Evolutionary conservation across 2,888 invertebrate genomes (phyloP).

Genomic region (Leucoma salicis): DNA sequence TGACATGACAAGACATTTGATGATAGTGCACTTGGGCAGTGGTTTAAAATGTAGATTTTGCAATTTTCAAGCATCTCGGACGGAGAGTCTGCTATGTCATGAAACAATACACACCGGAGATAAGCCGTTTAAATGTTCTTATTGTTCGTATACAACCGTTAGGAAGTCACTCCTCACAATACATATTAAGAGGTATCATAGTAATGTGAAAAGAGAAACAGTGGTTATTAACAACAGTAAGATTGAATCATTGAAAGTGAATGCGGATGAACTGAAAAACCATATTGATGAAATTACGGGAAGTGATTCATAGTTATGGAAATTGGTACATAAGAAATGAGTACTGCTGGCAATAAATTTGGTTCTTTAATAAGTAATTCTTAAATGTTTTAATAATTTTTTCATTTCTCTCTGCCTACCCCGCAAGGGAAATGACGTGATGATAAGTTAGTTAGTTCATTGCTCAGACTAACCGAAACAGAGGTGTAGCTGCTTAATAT

Average conservation of each 20-base stretch:
- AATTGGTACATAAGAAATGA: too few relatives aligned
- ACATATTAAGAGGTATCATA: slow-evolving; percentile 49
- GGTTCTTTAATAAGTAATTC: too few relatives aligned
- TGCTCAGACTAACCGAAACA: too few relatives aligned
- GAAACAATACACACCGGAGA: slow-evolving; percentile 55
- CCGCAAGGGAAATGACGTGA: too few relatives aligned
- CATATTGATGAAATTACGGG: neutral
- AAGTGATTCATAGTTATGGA: too few relatives aligned
- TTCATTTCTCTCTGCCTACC: too few relatives aligned
- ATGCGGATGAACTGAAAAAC: neutral
- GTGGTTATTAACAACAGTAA: slow-evolving; percentile 43
- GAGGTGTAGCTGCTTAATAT: too few relatives aligned
- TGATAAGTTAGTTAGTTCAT: too few relatives aligned
- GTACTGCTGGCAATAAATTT: too few relatives aligned
- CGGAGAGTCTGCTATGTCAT: slow-evolving; percentile 52
- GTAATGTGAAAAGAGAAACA: slow-evolving; percentile 30
- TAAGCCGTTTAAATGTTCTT: slow-evolving; percentile 54
- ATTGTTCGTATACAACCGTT: slow-evolving; percentile 50
- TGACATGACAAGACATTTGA: slow-evolving; percentile 55
- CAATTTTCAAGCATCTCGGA: slow-evolving; percentile 47
- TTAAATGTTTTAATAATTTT: too few relatives aligned
- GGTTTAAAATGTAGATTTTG: slow-evolving; percentile 55
- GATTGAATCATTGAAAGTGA: slow-evolving; percentile 46
- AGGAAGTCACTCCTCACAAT: slow-evolving; percentile 45
- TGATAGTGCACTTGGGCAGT: slow-evolving; percentile 47